These are phyloP conservation scores for Champsocephalus gunnari DNA, from an alignment of 2,797 vertebrate species.

Conservation along the genomic window DNA sequence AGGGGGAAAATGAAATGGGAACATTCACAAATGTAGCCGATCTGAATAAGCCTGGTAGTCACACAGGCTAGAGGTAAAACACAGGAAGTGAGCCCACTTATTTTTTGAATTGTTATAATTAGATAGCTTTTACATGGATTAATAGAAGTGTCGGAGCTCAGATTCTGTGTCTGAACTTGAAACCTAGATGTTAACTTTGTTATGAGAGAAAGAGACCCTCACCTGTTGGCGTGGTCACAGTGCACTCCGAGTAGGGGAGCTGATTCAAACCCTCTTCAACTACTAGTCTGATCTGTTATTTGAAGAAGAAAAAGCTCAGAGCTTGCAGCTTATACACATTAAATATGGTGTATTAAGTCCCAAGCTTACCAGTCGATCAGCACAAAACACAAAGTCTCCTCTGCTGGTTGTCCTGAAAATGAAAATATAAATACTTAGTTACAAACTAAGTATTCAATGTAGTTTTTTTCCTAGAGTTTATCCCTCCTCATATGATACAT, in stretches of 20 bases:
- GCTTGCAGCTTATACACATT: neutral
- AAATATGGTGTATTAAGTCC: neutral
- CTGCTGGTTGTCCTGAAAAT: constrained; percentile 91
- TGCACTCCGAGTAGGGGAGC: constrained; percentile 94
- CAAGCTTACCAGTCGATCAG: constrained; percentile 92
- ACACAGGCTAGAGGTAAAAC: constrained; percentile 12
- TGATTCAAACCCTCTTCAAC: constrained; percentile 97
- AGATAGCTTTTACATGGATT: neutral
- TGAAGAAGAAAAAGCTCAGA: constrained; percentile 18
- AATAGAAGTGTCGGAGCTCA: neutral
- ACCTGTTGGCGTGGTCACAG: constrained; percentile 96
- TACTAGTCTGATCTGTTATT: constrained; percentile 91
- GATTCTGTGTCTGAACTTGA: constrained; percentile 11
- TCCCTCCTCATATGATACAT: neutral
- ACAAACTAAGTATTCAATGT: neutral
- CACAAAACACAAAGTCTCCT: constrained; percentile 98
- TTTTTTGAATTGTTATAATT: constrained; percentile 4
- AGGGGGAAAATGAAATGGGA: constrained; percentile 30
- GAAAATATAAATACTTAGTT: constrained; percentile 30
- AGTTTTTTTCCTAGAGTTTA: neutral
- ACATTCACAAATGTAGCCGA: constrained; percentile 26
- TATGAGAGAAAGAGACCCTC: constrained; percentile 35
- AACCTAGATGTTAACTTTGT: neutral
- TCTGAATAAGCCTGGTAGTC: constrained; percentile 18
- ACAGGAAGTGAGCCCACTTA: neutral